phyloP scores from a whole-genome alignment of 2,888 invertebrate genomes.

The Tenthredo livida region DNA sequence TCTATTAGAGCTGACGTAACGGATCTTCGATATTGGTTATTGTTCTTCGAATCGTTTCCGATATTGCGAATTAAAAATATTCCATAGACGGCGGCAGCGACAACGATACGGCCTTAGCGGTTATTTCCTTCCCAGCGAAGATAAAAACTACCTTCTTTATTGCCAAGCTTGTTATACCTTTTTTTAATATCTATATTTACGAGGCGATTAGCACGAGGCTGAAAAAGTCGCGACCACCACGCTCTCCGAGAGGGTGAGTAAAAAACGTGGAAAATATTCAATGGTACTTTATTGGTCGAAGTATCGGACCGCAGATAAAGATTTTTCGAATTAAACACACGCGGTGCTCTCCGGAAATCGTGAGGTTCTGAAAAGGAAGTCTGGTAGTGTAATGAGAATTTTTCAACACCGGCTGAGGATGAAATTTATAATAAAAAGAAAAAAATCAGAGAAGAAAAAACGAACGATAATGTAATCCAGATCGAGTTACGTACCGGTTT shows the following conservation, averaged over 20 bases:
- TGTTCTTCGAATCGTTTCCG: constrained; percentile 46
- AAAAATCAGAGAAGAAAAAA: not conserved
- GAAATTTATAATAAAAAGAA: not conserved
- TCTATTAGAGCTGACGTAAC: constrained; percentile 24
- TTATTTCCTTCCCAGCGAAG: constrained; percentile 42
- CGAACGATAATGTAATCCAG: not conserved
- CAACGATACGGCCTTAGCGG: constrained; percentile 14
- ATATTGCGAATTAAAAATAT: constrained; percentile 41
- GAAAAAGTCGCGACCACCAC: not conserved
- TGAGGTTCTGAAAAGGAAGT: not conserved
- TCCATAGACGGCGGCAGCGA: not conserved
- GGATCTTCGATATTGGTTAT: constrained; percentile 42
- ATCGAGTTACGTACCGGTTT: not conserved
- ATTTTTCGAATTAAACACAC: constrained; percentile 44
- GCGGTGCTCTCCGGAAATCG: not conserved
- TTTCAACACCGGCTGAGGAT: not conserved
- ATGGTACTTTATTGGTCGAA: not conserved
- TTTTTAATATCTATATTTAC: constrained; percentile 36
- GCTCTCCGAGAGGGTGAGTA: not conserved
- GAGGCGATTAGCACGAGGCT: not conserved
- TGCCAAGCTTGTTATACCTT: constrained; percentile 20
- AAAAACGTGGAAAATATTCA: constrained; percentile 2
- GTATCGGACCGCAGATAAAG: constrained; percentile 24
- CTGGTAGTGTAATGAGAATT: not conserved
- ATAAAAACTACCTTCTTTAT: constrained; percentile 29